These are phyloP conservation scores for Gallinago paraguaiae DNA, from an alignment of 2,113 vertebrate genomes.

Conservation along the genomic window DNA sequence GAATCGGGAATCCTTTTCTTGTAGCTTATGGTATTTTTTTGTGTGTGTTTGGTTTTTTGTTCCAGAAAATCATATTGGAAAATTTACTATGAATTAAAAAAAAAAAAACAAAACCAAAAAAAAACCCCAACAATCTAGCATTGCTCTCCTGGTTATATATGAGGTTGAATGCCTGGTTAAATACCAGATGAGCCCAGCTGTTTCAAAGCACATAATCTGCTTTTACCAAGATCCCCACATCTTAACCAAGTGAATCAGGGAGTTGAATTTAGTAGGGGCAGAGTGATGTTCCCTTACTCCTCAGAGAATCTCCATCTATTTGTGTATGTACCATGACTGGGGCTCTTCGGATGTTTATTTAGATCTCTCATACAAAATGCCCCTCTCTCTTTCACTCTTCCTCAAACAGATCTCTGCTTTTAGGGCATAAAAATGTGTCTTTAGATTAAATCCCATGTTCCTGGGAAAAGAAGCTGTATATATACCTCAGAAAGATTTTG, in stretches of 20 bases:
- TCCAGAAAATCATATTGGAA: neutral
- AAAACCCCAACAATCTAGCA: neutral
- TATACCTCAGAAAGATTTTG: neutral
- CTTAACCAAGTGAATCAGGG: neutral
- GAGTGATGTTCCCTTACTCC: neutral
- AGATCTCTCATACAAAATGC: neutral
- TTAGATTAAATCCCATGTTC: neutral
- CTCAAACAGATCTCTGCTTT: neutral
- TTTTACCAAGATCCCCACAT: neutral
- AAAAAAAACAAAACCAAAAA: neutral
- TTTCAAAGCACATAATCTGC: neutral
- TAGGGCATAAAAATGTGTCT: neutral
- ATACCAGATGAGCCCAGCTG: neutral
- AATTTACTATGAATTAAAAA: neutral
- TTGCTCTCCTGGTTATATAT: neutral
- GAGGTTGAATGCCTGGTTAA: neutral
- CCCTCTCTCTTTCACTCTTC: neutral
- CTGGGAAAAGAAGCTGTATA: neutral
- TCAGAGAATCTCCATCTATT: neutral
- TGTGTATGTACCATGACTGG: neutral
- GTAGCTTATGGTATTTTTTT: neutral
- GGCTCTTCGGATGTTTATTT: neutral
- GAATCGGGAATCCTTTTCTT: neutral
- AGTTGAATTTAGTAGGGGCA: neutral
- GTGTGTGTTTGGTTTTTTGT: neutral